Percentiles rank a stretch among this genome's conserved stretches.
Conservation (phyloP, 64 coral and sea anemone genomes). For the Porites australiensis region DNA sequence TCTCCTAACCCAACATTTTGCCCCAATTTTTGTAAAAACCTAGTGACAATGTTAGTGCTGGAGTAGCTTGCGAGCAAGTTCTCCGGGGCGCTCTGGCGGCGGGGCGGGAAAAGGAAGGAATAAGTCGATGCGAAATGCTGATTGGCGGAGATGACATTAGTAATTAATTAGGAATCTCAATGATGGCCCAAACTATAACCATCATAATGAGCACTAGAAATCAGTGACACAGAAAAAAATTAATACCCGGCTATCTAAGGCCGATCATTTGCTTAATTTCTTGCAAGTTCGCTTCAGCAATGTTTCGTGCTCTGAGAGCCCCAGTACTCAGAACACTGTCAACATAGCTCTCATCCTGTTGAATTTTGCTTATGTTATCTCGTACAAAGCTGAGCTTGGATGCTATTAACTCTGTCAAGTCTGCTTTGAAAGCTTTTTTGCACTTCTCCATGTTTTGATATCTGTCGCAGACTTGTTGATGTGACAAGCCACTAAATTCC, state of each 20-base stretch:
- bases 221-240: not conserved
- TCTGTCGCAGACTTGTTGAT: slow-evolving; percentile 48
- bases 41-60: too few species aligned
- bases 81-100: too few species aligned
- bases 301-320: slow-evolving; percentile 38
- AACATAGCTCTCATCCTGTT: slow-evolving; percentile 47
- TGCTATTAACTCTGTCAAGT: slow-evolving; percentile 73
- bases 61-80: too few species aligned
- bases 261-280: slow-evolving; percentile 71
- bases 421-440: slow-evolving; percentile 65
- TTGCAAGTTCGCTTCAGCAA: slow-evolving; percentile 52
- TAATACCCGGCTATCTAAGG: slow-evolving; percentile 36
- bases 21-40: too few species aligned
- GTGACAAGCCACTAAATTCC: slow-evolving; percentile 61
- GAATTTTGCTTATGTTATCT: slow-evolving; percentile 29
- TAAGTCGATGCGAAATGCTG: too few species aligned
- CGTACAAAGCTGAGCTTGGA: slow-evolving; percentile 45
- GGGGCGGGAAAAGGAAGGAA: too few species aligned
- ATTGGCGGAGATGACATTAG: too few species aligned
- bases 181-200: too few species aligned
- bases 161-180: too few species aligned
- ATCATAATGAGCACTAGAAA: too few species aligned
- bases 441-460: slow-evolving; percentile 77
- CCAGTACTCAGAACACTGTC: slow-evolving; percentile 65
- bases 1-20: too few species aligned